A percentile compares a stretch with the other conserved stretches of the same genome.
These are phyloP conservation scores for Acromyrmex charruanus DNA, from an alignment of 1,140 invertebrate genomes.

Conservation along the genomic window DNA sequence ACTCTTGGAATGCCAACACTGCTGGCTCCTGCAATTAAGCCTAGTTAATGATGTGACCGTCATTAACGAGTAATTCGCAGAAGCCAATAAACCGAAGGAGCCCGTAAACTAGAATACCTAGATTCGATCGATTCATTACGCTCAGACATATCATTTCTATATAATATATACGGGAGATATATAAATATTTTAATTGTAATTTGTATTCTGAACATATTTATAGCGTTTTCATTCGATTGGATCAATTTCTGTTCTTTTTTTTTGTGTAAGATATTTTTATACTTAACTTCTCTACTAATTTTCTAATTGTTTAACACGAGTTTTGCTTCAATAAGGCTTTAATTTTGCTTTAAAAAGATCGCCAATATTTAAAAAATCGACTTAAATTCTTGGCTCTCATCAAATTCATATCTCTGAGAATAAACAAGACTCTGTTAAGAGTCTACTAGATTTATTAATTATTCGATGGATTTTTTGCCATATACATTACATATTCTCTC, in stretches of 20 bases:
- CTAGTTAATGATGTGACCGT: slow-evolving; percentile 58
- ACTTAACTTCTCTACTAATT: not conserved
- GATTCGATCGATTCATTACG: not conserved
- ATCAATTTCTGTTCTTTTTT: not conserved
- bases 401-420: not conserved
- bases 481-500: too few relatives aligned
- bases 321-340: not conserved
- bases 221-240: not conserved
- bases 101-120: not conserved
- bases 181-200: not conserved
- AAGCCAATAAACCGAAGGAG: not conserved
- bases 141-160: not conserved
- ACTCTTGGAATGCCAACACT: slow-evolving; percentile 38
- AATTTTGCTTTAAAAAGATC: not conserved
- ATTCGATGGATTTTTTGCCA: not conserved
- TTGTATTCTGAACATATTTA: not conserved
- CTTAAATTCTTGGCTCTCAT: not conserved
- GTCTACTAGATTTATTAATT: not conserved
- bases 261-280: not conserved
- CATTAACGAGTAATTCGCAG: slow-evolving; percentile 63
- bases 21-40: slow-evolving; percentile 50
- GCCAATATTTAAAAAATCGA: not conserved
- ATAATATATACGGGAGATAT: not conserved
- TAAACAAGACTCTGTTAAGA: not conserved
- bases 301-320: not conserved